Evolutionary conservation across 2,888 invertebrate genomes (phyloP), one percentile per base, ranked within the genome.

Genomic region (Mythimna lalbum): DNA sequence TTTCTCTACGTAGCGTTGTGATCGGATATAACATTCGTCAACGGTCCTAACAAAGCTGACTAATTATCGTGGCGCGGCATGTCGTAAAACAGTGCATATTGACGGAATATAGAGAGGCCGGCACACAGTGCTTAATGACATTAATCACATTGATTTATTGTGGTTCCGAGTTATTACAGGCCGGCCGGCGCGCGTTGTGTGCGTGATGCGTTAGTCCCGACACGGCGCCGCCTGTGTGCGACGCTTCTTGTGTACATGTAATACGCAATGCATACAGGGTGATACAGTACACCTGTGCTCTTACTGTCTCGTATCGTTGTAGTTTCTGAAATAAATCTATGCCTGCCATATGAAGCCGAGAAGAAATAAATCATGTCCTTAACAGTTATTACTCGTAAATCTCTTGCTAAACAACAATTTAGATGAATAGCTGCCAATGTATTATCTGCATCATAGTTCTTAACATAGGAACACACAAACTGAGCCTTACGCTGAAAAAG

Each of bases 141-240:
- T 96, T 96, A 96, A 96, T 96, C 96, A 96, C 95, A 95, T 96
- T 96, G 96, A 96, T 96, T 96, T 96, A 96, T 96, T 95, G 96
- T 95, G 96, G 96, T 95, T 95, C 95, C 96, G 95, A 96, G 96
- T 96, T 96, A 96, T 96, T 96, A 96, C 96, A 95, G 96, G 95
- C 95, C 93, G 93, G 93, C 90, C 91, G 90, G 80, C 81, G 85
- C 79, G 81, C 36, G 80, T 80, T 82, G 93, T 93, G 93, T 93
- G 94, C 89, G 93, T 90, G 88, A 88, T 88, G 87, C 84, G 86
- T 89, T 82, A 84, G 86, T 84, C 83, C 84, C 74, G 76, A 86
- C 82, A 82, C 85, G 80, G 69, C 79, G 73, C 86, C 83, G 79
- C 65, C 75, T 84, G 91, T 90, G 89, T 85, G 91, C 77, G 92